Base-by-base conservation (phyloP, 2,113 vertebrate species). In the Mirounga angustirostris region DNA sequence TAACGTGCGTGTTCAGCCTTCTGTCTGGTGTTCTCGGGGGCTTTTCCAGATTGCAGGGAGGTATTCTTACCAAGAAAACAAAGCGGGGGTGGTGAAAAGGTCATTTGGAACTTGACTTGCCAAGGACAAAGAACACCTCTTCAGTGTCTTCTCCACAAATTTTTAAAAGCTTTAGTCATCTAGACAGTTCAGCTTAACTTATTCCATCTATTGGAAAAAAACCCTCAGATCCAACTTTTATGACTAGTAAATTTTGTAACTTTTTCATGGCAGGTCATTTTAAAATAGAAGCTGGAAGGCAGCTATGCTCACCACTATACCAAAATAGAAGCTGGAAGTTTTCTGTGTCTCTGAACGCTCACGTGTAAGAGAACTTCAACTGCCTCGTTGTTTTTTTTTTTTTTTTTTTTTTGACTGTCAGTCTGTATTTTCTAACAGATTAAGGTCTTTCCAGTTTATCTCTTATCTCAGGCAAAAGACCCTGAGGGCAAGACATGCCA, bases 221-320 rank as follows among this genome's bases (percentile, higher is more conserved):
- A 0, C 16, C 15, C 74, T 78, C 74, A 30, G 74, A 78, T 78
- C 43, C 74, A 78, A 16, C 26, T 78, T 50, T 16, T 78, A 18
- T 16, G 26, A 50, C 43, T 50, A 28, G 43, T 78, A 28, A 76
- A 76, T 76, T 76, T 50, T 46, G 46, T 30, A 30, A 14, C 74
- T 78, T 50, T 18, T 50, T 50, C 74, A 78, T 18, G 43, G 74
- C 26, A 78, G 43, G 43, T 50, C 46, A 78, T 78, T 50, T 78
- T 50, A 76, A 26, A 76, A 46, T 28, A 46, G 14, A 76, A 26
- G 4, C 21, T 73, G 8, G 22, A 73, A 73, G 10, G 98, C 99
- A 99, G 98, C 98, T 99, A 99, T 99, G 98, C 98, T 99, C 97
- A 99, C 99, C 98, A 99, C 98, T 99, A 98, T 99, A 99, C 46